Percentiles rank a stretch among this genome's conserved stretches.
These are phyloP conservation scores for Eupristina koningsbergeri DNA, from an alignment of 1,140 invertebrate genomes.

Conservation along the genomic window DNA sequence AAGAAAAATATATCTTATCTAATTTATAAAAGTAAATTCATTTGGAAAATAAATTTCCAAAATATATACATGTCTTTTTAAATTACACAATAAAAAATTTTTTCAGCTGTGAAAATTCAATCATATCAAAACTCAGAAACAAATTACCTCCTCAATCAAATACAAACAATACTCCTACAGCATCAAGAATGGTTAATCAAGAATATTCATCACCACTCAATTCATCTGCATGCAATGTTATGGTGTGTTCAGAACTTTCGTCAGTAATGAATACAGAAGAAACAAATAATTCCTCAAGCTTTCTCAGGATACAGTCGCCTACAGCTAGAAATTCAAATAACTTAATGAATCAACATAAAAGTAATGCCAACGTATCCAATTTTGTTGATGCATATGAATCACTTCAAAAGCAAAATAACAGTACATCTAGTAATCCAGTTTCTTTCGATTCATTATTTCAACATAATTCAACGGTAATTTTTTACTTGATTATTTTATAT, in stretches of 20 bases:
- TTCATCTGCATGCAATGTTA: constrained; percentile 40
- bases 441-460: constrained; percentile 40
- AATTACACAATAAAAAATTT: neutral
- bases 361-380: constrained; percentile 25
- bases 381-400: constrained; percentile 45
- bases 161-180: constrained; percentile 34
- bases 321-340: constrained; percentile 51
- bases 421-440: constrained; percentile 30
- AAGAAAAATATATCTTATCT: neutral
- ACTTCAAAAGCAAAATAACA: constrained; percentile 41
- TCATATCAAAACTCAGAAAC: constrained; percentile 43
- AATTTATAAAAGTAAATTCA: too few species aligned
- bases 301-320: constrained; percentile 71
- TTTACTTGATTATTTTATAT: neutral
- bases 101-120: constrained; percentile 48
- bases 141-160: constrained; percentile 46
- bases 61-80: neutral
- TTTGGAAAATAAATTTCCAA: too few species aligned
- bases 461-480: constrained; percentile 45
- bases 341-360: constrained; percentile 35
- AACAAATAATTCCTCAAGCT: constrained; percentile 62
- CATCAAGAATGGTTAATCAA: constrained; percentile 15
- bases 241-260: constrained; percentile 53
- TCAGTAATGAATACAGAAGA: constrained; percentile 55
- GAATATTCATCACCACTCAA: constrained; percentile 25